Evolutionary conservation across 1,140 invertebrate species (phyloP).

Genomic region (Apis florea): DNA sequence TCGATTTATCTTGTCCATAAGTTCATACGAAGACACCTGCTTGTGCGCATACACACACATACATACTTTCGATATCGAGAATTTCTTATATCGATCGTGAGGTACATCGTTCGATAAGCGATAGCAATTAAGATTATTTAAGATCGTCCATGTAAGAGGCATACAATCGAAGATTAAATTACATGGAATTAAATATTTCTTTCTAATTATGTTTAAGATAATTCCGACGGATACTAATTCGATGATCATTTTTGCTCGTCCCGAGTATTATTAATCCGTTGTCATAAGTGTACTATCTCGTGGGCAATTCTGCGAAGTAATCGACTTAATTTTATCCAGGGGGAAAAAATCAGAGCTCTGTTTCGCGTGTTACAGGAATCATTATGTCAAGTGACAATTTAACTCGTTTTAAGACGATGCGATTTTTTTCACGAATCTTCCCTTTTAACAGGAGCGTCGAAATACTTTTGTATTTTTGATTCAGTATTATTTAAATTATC

Average conservation of each 20-base stretch:
- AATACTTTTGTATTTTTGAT: too few species aligned
- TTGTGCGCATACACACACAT: too few species aligned
- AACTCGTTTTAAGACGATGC: too few species aligned
- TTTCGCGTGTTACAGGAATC: not conserved
- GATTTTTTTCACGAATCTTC: too few species aligned
- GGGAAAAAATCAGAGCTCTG: not conserved
- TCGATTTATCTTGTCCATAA: not conserved
- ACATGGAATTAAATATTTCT: conserved; percentile 9
- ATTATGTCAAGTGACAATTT: not conserved
- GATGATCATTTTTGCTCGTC: not conserved
- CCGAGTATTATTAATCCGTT: not conserved
- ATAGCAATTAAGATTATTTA: conserved; percentile 27
- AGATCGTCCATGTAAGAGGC: not conserved
- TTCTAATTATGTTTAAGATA: conserved; percentile 27
- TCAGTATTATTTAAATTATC: too few species aligned
- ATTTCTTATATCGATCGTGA: not conserved
- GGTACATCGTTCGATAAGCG: not conserved
- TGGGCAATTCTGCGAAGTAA: conserved; percentile 3
- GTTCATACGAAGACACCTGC: not conserved
- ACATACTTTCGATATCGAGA: not conserved
- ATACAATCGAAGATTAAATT: conserved; percentile 16
- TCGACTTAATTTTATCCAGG: not conserved
- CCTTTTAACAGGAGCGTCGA: too few species aligned
- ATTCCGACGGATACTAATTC: conserved; percentile 18
- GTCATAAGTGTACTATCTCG: not conserved